Conservation (phyloP, 1,140 invertebrate genomes). For the Prorops nasuta region DNA sequence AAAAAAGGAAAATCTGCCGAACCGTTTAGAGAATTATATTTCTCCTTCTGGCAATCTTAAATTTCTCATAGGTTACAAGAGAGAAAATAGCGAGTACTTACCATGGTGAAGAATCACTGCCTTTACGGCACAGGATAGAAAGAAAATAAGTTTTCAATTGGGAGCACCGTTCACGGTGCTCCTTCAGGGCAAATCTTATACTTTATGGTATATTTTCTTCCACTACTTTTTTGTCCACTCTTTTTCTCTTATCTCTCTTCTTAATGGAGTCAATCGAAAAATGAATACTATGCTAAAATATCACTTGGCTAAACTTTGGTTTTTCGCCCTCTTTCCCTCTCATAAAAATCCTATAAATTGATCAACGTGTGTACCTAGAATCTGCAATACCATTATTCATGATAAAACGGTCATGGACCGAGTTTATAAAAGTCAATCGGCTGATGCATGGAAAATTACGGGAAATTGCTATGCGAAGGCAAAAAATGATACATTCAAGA, state of each 20-base stretch:
- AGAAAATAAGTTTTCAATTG: conserved; percentile 12
- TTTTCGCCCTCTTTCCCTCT: conserved; percentile 10
- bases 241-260: background rate
- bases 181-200: background rate
- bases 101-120: conserved; percentile 39
- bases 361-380: conserved; percentile 15
- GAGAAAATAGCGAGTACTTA: no score
- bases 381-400: no score
- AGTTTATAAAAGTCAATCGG: no score
- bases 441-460: no score
- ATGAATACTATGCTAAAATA: conserved; percentile 29
- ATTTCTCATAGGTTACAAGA: no score
- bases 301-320: conserved; percentile 35
- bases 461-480: no score
- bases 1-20: no score
- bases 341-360: conserved; percentile 10
- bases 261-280: conserved; percentile 5
- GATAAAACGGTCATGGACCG: no score
- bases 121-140: conserved; percentile 20
- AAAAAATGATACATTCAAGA: no score
- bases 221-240: background rate
- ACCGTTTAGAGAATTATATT: no score
- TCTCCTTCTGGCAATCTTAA: no score
- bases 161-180: conserved; percentile 14
- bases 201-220: conserved; percentile 6